A percentile compares a stretch with the other conserved stretches of the same genome.
These are phyloP conservation scores for Drosophila lacicola DNA, from an alignment of 2,888 invertebrate species.

Conservation along the genomic window DNA sequence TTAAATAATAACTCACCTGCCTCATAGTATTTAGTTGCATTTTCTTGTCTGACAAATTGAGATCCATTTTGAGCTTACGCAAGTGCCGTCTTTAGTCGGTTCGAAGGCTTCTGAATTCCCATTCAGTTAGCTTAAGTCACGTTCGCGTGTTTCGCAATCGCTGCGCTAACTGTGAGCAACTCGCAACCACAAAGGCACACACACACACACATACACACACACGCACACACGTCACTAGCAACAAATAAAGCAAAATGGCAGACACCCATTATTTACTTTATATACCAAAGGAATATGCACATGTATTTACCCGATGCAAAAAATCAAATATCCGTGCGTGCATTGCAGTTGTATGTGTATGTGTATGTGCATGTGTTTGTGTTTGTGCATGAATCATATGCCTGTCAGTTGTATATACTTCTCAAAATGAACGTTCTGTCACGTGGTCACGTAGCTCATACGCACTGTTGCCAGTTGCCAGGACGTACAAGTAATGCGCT, in stretches of 20 bases:
- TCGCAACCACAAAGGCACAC: background rate
- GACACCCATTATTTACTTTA: slow-evolving; percentile 14
- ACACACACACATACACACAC: background rate
- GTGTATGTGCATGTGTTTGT: slow-evolving; percentile 10
- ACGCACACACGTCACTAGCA: slow-evolving; percentile 24
- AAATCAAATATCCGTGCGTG: slow-evolving; percentile 42
- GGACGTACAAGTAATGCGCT: slow-evolving; percentile 14
- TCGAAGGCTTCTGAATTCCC: slow-evolving; percentile 11
- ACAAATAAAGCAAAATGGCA: slow-evolving; percentile 25
- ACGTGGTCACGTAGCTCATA: slow-evolving; percentile 55
- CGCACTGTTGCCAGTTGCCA: slow-evolving; percentile 37
- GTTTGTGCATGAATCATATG: slow-evolving; percentile 35
- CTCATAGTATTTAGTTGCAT: background rate
- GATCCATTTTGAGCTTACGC: slow-evolving; percentile 13
- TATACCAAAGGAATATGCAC: slow-evolving; percentile 5
- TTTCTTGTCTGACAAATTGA: background rate
- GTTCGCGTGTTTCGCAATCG: slow-evolving; percentile 24
- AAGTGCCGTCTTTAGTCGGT: slow-evolving; percentile 6
- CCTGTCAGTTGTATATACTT: slow-evolving; percentile 32
- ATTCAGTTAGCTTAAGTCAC: slow-evolving; percentile 40
- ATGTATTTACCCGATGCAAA: slow-evolving; percentile 24
- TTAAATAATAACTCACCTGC: background rate
- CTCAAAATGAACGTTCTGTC: slow-evolving; percentile 14
- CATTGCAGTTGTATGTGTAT: background rate
- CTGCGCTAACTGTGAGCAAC: slow-evolving; percentile 7